A percentile compares a stretch with the other conserved stretches of the same genome.
These are phyloP conservation scores for Plutella xylostella DNA, from an alignment of 2,888 invertebrate genomes.

Conservation along the genomic window DNA sequence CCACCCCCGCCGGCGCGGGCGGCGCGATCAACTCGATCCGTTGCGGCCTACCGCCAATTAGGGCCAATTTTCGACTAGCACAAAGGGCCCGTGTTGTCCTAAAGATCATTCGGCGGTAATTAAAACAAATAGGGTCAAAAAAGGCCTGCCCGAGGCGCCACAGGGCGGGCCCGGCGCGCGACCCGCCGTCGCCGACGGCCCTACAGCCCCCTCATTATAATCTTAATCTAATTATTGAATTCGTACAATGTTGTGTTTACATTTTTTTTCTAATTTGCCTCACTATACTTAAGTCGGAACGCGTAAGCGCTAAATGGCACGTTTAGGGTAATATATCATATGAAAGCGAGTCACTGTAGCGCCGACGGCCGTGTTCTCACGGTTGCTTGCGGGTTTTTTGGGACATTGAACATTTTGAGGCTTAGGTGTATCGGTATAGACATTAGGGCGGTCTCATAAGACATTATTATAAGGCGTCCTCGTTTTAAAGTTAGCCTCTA, in stretches of 20 bases:
- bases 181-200: constrained; percentile 54
- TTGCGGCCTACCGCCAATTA: constrained; percentile 53
- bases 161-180: constrained; percentile 46
- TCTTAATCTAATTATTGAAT: constrained; percentile 70
- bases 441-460: constrained; percentile 34
- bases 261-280: constrained; percentile 65
- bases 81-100: constrained; percentile 56
- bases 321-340: constrained; percentile 67
- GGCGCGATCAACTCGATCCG: constrained; percentile 29
- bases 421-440: constrained; percentile 29
- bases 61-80: constrained; percentile 55
- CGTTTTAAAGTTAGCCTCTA: constrained; percentile 47
- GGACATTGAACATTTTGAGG: constrained; percentile 24
- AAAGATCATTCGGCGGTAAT: constrained; percentile 60
- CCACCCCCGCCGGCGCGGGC: constrained; percentile 8
- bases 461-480: constrained; percentile 43
- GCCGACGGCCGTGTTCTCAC: constrained; percentile 54
- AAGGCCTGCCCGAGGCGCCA: constrained; percentile 62
- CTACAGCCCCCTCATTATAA: constrained; percentile 60
- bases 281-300: constrained; percentile 65
- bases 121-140: constrained; percentile 69
- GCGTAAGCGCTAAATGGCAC: constrained; percentile 69
- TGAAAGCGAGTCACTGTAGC: constrained; percentile 51
- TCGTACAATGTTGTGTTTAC: constrained; percentile 69
- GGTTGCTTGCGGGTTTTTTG: constrained; percentile 32